Base-by-base conservation (phyloP, 2,888 invertebrate species). In the Creontiades dilutus region DNA sequence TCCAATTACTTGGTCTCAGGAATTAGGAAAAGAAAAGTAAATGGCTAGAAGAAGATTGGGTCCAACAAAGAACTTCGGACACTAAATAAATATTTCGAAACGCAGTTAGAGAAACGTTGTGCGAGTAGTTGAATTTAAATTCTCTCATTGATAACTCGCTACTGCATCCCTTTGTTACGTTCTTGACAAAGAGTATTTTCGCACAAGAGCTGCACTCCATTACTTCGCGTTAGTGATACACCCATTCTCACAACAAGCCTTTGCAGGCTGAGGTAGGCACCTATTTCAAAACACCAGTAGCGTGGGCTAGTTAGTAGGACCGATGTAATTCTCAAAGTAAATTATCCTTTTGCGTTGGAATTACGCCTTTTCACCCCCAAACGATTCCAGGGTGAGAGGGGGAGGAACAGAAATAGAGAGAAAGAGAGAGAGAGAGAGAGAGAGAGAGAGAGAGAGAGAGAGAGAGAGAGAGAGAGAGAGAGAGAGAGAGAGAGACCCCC, bases 111-210 rank as follows among this genome's bases (percentile, higher is more conserved):
- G 19, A 23, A n/a, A 5, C 68, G 12, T 12, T 1, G 11, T 52
- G 27, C 1, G 68, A 68, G 68, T 68, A 68, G 68, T 19, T 68
- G 68, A 4, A 23, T 68, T 68, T 68, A 23, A 68, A 23, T 23
- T 68, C 23, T 12, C 23, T 23, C 68, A 68, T 68, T 68, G 68
- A 68, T 68, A 23, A 23, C 68, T 68, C 19, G 68, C 23, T 27
- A 23, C 9, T 4, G 68, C 68, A 68, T 19, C 68, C 68, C 68
- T 68, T 68, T 23, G 68, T 23, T 23, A 61, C 2, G 19, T 14
- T 61, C 61, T n/a, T 61, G 61, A 61, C n/a, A 61, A 61, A 61
- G 61, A 61, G 61, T 61, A 61, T 61, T 19, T 61, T 19, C n/a
- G n/a, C 19, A 61, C 16, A 61, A 61, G 61, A 9, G 61, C 1